phyloP scores from a whole-genome alignment of 2,888 invertebrate species.

The Acheta domesticus region DNA sequence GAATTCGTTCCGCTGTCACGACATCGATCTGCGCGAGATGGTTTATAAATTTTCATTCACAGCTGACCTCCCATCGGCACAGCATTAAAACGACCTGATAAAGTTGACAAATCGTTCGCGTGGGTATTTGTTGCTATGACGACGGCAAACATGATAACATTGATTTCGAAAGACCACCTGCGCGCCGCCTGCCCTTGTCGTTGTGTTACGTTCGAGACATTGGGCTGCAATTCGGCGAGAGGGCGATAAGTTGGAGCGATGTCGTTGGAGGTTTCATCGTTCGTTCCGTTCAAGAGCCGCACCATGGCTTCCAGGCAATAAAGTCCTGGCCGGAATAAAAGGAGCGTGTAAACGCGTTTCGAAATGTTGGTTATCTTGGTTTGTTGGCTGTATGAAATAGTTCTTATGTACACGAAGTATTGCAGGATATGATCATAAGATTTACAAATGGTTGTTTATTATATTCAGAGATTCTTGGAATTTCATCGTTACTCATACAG shows the following conservation, averaged over 20 bases:
- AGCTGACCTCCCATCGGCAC: constrained; percentile 1
- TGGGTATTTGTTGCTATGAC: not conserved
- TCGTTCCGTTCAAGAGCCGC: not conserved
- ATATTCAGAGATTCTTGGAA: too few relatives aligned
- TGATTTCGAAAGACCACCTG: not conserved
- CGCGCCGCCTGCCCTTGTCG: not conserved
- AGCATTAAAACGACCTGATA: constrained; percentile 8
- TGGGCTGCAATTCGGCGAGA: constrained; percentile 4
- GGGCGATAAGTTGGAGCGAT: not conserved
- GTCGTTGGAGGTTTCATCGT: not conserved
- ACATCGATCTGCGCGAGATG: not conserved
- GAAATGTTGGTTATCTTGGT: too few relatives aligned
- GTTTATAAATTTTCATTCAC: constrained; percentile 2
- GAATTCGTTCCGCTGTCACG: constrained; percentile 18
- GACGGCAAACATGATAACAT: constrained; percentile 18
- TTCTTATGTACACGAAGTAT: too few relatives aligned
- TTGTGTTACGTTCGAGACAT: not conserved
- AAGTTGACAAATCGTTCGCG: not conserved
- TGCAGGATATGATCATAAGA: too few relatives aligned
- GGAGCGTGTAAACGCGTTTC: too few relatives aligned
- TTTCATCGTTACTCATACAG: too few relatives aligned
- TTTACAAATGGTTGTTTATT: too few relatives aligned
- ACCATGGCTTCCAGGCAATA: not conserved
- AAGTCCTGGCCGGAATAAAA: not conserved
- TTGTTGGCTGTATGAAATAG: too few relatives aligned